Conservation (phyloP, 2,113 vertebrate species). For the Anarrhichthys ocellatus region DNA sequence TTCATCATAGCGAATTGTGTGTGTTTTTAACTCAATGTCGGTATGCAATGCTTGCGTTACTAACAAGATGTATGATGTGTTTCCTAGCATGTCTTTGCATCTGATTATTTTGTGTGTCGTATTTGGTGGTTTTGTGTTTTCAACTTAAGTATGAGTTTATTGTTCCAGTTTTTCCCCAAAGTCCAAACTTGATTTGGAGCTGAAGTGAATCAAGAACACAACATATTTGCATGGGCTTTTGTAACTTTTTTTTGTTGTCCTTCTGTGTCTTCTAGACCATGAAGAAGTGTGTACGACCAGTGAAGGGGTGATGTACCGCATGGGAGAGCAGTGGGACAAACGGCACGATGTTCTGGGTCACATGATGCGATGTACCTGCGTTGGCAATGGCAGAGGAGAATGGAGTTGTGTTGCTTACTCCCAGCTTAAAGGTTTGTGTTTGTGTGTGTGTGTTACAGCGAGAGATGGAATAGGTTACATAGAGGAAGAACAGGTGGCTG, state of each 20-base stretch:
- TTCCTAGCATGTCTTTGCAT: background rate
- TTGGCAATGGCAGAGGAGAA: constrained; percentile 95
- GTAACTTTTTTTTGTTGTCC: background rate
- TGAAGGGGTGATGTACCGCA: constrained; percentile 93
- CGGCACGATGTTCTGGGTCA: constrained; percentile 92
- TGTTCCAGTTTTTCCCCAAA: background rate
- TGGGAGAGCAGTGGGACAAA: constrained; percentile 98
- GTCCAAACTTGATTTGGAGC: background rate
- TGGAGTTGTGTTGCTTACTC: constrained; percentile 96
- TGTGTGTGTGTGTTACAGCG: background rate
- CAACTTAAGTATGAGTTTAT: background rate
- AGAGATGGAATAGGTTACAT: background rate
- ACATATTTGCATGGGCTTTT: background rate
- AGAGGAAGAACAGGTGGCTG: background rate
- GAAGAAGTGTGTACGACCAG: constrained; percentile 95
- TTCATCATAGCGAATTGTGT: background rate
- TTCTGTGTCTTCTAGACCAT: constrained; percentile 82
- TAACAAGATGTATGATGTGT: background rate
- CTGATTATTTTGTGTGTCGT: background rate
- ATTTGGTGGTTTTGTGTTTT: background rate
- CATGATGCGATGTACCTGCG: constrained; percentile 96
- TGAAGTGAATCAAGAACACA: background rate
- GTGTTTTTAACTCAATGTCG: background rate
- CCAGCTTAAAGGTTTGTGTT: constrained; percentile 84
- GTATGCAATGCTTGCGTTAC: background rate